Base-by-base conservation (phyloP, 2,797 vertebrate species). In the Rhinella marina region DNA sequence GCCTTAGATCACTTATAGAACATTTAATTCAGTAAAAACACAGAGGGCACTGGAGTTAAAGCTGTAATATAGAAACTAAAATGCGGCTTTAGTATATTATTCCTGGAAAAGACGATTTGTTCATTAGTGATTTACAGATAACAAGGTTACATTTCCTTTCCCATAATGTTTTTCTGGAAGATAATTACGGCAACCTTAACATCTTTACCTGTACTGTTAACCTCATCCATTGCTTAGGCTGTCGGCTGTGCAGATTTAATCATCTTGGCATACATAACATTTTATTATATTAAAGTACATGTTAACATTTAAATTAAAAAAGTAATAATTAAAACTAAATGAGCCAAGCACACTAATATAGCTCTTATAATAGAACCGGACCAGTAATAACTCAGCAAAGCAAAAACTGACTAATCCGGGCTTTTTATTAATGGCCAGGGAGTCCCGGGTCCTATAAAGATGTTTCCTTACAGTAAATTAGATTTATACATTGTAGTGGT, bases 251-350 rank as follows among this genome's bases (percentile, higher is more conserved):
- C 59, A 17, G 41, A n/a, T 54, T 75, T 86, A 86, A 80, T 86
- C 16, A 62, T 59, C 62, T 54, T 80, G 77, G 17, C 61, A 19
- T 80, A 66, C 32, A 25, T 52, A 80, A 80, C 77, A 59, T 66
- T 78, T 86, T 78, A 78, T 81, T 56, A 72, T 27, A 80, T 86
- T 86, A 81, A 86, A 70, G 68, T 81, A 86, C 50, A 79, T 86
- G 62, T 86, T 80, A 62, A 86, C 62, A 80, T 78, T n/a, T 29
- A 79, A 68, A 64, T 64, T 56, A 41, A 70, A 86, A 77, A 77
- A 78, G 62, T 70, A 16, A 70, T 64, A 52, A 79, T 86, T 79
- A 80, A 32, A 80, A 66, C 25, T 66, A 86, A 52, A 66, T 80
- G 78, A 81, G 77, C n/a, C 48, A 27, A 62, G 48, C 17, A 79